Conservation (phyloP, 1,140 invertebrate species). For the Anastatus disparis region DNA sequence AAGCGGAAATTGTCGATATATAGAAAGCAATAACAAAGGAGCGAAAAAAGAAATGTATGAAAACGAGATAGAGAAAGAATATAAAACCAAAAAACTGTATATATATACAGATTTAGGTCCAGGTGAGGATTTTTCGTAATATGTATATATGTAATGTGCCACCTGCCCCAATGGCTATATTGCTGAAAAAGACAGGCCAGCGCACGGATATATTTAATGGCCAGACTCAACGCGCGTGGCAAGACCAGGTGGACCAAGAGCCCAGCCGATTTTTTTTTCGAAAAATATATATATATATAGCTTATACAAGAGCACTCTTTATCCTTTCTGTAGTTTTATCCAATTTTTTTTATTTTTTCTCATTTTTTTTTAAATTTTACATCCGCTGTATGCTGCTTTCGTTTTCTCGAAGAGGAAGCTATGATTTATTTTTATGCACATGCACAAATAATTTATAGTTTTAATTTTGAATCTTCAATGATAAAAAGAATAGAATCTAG, state of each 20-base stretch:
- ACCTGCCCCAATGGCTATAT: slow-evolving; percentile 18
- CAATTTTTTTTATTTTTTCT: not conserved
- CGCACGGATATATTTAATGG: not conserved
- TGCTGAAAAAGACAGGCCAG: slow-evolving; percentile 3
- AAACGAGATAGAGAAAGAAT: not conserved
- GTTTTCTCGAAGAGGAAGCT: too few relatives aligned
- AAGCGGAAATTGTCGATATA: not conserved
- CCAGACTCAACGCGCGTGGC: too few relatives aligned
- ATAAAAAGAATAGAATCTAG: too few relatives aligned
- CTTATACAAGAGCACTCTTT: too few relatives aligned
- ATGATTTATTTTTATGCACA: too few relatives aligned
- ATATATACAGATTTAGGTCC: not conserved
- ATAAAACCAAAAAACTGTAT: not conserved
- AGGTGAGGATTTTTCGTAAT: slow-evolving; percentile 28
- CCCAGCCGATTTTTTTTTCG: slow-evolving; percentile 8
- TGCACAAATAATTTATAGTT: too few relatives aligned
- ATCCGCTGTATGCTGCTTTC: not conserved
- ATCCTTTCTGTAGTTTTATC: not conserved
- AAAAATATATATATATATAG: too few relatives aligned
- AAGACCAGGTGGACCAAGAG: slow-evolving; percentile 18
- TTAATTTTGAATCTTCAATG: too few relatives aligned
- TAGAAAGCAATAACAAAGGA: not conserved
- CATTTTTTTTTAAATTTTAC: not conserved
- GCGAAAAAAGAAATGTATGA: not conserved
- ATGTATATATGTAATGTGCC: not conserved